These are phyloP conservation scores for Clarias laeviceps DNA, from an alignment of 2,797 vertebrate species.

Conservation along the genomic window DNA sequence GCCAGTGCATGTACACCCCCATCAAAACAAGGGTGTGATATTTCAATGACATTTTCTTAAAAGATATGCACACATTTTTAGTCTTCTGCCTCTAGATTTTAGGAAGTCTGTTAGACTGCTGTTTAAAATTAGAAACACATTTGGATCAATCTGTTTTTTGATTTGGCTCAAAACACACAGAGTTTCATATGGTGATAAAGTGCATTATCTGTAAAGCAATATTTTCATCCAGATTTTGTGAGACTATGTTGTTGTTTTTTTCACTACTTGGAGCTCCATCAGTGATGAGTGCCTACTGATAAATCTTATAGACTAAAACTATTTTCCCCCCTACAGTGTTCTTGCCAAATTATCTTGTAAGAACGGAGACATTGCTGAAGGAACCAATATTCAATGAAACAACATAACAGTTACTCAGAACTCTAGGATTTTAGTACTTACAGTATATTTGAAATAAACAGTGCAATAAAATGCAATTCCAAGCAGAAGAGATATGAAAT, in stretches of 20 bases:
- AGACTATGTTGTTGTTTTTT: neutral
- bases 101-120: neutral
- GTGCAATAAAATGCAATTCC: neutral
- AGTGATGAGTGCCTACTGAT: neutral
- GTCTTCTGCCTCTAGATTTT: neutral
- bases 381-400: neutral
- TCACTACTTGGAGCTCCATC: neutral
- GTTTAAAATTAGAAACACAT: conserved; percentile 35
- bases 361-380: neutral
- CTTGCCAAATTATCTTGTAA: conserved; percentile 4
- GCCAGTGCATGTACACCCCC: conserved; percentile 74
- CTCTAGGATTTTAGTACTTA: neutral
- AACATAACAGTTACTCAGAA: neutral
- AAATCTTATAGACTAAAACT: neutral
- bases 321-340: neutral
- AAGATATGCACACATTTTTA: conserved; percentile 74
- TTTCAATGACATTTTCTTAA: conserved; percentile 86
- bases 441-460: neutral
- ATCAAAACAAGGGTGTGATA: conserved; percentile 83
- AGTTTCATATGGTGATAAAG: conserved; percentile 2
- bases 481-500: neutral
- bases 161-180: conserved; percentile 17
- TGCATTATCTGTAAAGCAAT: conserved; percentile 14
- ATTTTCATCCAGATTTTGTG: conserved; percentile 11
- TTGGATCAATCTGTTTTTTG: conserved; percentile 13